Evolutionary conservation across 2,113 vertebrate genomes (phyloP).

Genomic region (Nannospalax galili): DNA sequence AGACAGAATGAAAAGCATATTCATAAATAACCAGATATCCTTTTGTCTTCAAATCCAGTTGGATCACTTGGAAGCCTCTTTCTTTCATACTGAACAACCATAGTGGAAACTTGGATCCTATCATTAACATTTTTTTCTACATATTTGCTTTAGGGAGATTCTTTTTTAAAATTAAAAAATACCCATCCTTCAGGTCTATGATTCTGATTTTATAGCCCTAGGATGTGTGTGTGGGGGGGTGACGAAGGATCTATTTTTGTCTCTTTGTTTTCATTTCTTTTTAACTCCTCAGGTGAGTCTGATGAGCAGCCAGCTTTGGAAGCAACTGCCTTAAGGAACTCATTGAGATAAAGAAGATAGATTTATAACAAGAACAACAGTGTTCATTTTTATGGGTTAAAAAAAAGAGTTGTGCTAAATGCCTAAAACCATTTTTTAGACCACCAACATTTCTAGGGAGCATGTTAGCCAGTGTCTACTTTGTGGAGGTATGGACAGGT

Average conservation of each 20-base stretch:
- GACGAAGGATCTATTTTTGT: conserved; percentile 40
- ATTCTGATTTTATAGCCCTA: background rate
- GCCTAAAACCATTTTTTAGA: conserved; percentile 20
- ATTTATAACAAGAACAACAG: conserved; percentile 44
- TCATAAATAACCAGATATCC: background rate
- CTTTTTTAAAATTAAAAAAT: background rate
- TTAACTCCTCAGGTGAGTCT: conserved; percentile 46
- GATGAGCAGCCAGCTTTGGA: conserved; percentile 27
- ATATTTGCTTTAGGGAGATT: background rate
- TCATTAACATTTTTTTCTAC: conserved; percentile 17
- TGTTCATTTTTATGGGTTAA: background rate
- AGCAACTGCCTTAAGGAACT: conserved; percentile 42
- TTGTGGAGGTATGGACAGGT: background rate
- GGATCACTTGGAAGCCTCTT: background rate
- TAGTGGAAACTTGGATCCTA: background rate
- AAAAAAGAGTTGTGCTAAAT: background rate
- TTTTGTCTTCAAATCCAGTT: background rate
- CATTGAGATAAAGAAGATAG: conserved; percentile 35
- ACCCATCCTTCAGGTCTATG: background rate
- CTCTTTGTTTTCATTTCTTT: conserved; percentile 44
- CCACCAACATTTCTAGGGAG: conserved; percentile 51
- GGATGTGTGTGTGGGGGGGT: no score
- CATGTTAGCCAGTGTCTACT: background rate
- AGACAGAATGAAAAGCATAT: background rate
- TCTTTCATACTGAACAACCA: background rate